Evolutionary conservation across 2,797 vertebrate species (phyloP), one percentile per base, ranked within the genome.

Genomic region (Furcifer pardalis): DNA sequence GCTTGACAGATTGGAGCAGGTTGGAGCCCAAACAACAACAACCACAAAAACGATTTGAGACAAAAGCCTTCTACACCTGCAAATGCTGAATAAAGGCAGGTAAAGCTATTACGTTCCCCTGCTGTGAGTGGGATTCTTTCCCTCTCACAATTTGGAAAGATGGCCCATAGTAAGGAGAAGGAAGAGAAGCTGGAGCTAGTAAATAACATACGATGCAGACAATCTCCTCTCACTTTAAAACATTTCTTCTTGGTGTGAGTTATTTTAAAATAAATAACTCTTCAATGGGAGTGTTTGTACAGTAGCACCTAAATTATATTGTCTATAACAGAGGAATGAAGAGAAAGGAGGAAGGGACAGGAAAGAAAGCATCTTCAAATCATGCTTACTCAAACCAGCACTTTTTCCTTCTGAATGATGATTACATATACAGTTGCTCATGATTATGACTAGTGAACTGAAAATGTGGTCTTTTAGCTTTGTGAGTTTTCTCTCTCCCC

Each of bases 1-100:
- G 92, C 95, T 93, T 95, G 95, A 95, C 93, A 94, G 93, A 95
- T 86, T 94, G 88, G 78, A 93, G 92, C 94, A 96, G 93, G 94
- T 96, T 94, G 90, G 73, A 93, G 92, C 85, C 52, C 88, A 89
- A 93, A 87, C 88, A 88, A 86, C 90, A 92, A 86, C 88, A 88
- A 83, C 90, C 59, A 86, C 92, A 92, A 63, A 66, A 80, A 84
- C 56, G 87, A 85, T 5, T 80, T 82, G 81, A 91, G 89, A 92
- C 91, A 91, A 95, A 94, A 92, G 86, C 86, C 85, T 83, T 81
- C 87, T 90, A 92, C 93, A 96, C 93, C 95, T 96, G 95, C 90
- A 83, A 94, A 92, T 13, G 69, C 90, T 76, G 89, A 89, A 91
- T 93, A 94, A 92, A 92, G 89, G 72, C 92, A 95, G 94, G 95